Percentiles rank a stretch among this genome's conserved stretches.
Conservation (phyloP, 2,797 vertebrate species). For the Chaenodraco wilsoni region DNA sequence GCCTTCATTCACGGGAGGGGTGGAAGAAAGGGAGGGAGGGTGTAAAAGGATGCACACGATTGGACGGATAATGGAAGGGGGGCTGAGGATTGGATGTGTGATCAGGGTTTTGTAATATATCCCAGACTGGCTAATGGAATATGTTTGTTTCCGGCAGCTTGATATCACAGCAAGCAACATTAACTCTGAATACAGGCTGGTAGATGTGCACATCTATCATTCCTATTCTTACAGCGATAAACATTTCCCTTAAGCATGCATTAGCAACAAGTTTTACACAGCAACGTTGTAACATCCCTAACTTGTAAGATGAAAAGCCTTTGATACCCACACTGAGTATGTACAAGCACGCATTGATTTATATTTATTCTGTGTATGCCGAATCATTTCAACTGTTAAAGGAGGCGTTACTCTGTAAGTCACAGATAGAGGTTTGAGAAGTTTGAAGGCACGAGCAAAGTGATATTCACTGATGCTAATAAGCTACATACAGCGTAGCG, state of each 20-base stretch:
- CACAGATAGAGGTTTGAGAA: conserved; percentile 54
- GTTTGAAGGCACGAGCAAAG: conserved; percentile 54
- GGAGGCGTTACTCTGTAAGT: conserved; percentile 43
- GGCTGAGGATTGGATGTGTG: conserved; percentile 55
- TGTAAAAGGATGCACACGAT: conserved; percentile 12
- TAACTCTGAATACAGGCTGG: conserved; percentile 47
- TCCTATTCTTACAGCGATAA: conserved; percentile 14
- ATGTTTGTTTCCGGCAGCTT: conserved; percentile 65
- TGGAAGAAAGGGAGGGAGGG: background rate
- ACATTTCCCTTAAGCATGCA: conserved; percentile 19
- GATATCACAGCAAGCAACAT: conserved; percentile 61
- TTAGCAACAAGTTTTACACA: conserved; percentile 56
- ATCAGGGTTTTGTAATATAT: conserved; percentile 51
- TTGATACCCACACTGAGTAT: conserved; percentile 19
- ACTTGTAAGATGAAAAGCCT: conserved; percentile 17
- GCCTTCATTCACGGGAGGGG: conserved; percentile 45
- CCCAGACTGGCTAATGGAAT: conserved; percentile 61
- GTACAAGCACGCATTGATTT: conserved; percentile 12
- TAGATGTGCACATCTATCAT: conserved; percentile 38
- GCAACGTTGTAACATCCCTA: conserved; percentile 7
- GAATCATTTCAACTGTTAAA: conserved; percentile 31
- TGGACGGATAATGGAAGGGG: conserved; percentile 54
- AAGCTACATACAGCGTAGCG: conserved; percentile 42
- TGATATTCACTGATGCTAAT: conserved; percentile 69
- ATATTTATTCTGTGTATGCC: conserved; percentile 20